Conservation (phyloP, 2,113 vertebrate genomes). For the Deroptyus accipitrinus region DNA sequence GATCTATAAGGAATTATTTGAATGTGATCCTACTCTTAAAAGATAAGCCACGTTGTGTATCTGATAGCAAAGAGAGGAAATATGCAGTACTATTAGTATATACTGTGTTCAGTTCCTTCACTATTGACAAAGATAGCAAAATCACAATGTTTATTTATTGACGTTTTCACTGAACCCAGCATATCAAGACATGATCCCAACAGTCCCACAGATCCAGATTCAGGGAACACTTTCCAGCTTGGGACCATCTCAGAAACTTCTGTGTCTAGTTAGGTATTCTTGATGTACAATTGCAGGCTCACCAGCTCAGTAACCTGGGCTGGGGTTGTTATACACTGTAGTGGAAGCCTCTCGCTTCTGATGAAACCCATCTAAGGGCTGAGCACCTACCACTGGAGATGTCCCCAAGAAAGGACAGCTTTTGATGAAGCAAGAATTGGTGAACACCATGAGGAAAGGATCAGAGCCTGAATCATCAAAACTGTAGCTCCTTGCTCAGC, state of each 20-base stretch:
- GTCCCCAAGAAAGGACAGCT: not conserved
- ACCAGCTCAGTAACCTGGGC: rapidly evolving
- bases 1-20: too few relatives aligned
- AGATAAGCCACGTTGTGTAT: not conserved
- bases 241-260: not conserved
- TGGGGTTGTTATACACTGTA: not conserved
- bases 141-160: not conserved
- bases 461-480: not conserved
- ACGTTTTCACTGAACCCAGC: not conserved
- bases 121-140: not conserved
- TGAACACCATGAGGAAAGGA: not conserved
- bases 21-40: not conserved
- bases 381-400: not conserved
- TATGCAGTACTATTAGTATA: not conserved
- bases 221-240: not conserved
- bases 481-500: not conserved
- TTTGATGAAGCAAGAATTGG: not conserved
- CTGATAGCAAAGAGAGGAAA: not conserved
- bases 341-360: not conserved
- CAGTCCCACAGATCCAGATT: not conserved
- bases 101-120: not conserved
- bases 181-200: not conserved
- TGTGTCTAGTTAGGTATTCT: not conserved
- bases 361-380: not conserved
- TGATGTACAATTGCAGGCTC: not conserved